Conservation (phyloP, 1,140 invertebrate genomes). For the Listronotus oregonensis region DNA sequence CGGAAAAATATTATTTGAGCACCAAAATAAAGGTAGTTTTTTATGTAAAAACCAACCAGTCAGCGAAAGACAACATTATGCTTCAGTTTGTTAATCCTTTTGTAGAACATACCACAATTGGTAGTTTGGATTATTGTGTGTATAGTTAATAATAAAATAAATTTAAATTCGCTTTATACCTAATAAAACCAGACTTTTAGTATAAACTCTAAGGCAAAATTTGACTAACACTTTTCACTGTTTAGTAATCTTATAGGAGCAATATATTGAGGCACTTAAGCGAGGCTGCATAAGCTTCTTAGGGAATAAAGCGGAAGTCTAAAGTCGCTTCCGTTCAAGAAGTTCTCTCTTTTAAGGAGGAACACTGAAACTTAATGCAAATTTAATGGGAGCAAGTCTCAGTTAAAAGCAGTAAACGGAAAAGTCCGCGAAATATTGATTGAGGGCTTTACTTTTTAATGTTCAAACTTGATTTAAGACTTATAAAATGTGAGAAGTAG, state of each 20-base stretch:
- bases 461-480: neutral
- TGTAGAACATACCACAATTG: too few relatives aligned
- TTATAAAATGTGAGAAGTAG: conserved; percentile 1
- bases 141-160: too few relatives aligned
- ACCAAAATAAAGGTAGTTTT: too few relatives aligned
- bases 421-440: conserved; percentile 8
- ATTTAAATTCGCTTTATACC: too few relatives aligned
- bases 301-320: conserved; percentile 50
- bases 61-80: too few relatives aligned
- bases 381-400: conserved; percentile 47
- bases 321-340: conserved; percentile 39
- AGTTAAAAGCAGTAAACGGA: neutral
- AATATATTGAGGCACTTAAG: conserved; percentile 45
- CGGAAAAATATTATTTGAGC: too few relatives aligned
- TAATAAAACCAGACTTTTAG: too few relatives aligned
- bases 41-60: too few relatives aligned
- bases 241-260: neutral
- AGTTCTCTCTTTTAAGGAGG: conserved; percentile 37
- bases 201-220: too few relatives aligned
- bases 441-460: neutral
- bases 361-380: conserved; percentile 49
- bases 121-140: too few relatives aligned
- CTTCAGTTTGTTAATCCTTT: too few relatives aligned
- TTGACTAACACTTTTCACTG: too few relatives aligned
- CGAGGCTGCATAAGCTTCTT: conserved; percentile 46